Conservation (phyloP, 1,140 invertebrate species). For the Chlorops oryzae region DNA sequence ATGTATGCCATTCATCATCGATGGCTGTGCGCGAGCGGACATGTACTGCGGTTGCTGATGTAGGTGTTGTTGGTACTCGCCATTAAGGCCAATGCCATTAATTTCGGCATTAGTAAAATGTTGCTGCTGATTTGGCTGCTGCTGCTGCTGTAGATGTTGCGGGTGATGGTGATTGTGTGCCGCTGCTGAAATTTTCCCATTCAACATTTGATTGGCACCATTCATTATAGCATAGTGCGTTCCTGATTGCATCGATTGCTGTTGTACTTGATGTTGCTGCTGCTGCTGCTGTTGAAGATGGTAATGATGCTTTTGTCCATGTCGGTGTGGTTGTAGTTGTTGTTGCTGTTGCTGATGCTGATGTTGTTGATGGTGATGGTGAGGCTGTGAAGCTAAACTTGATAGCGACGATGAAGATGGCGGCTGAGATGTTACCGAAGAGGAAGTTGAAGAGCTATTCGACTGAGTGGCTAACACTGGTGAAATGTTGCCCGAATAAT, state of each 20-base stretch:
- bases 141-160: slow-evolving; percentile 12
- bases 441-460: slow-evolving; percentile 42
- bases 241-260: slow-evolving; percentile 10
- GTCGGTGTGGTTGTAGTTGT: slow-evolving; percentile 21
- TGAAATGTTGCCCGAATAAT: slow-evolving; percentile 30
- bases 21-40: neutral
- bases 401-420: slow-evolving; percentile 42
- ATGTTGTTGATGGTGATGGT: slow-evolving; percentile 21
- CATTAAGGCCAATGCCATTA: no score
- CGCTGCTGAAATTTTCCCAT: neutral
- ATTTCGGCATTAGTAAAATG: no score
- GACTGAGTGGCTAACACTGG: slow-evolving; percentile 34
- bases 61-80: slow-evolving; percentile 9
- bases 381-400: slow-evolving; percentile 37
- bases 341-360: slow-evolving; percentile 28
- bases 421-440: slow-evolving; percentile 41
- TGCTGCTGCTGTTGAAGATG: slow-evolving; percentile 28
- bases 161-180: slow-evolving; percentile 15
- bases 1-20: slow-evolving; percentile 17
- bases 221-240: slow-evolving; percentile 32
- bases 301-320: slow-evolving; percentile 13
- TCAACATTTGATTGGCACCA: slow-evolving; percentile 20
- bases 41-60: slow-evolving; percentile 1
- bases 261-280: slow-evolving; percentile 27
- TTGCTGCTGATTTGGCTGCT: slow-evolving; percentile 16